Evolutionary conservation across 1,140 invertebrate species (phyloP).

Genomic region (Drosophila kikkawai): DNA sequence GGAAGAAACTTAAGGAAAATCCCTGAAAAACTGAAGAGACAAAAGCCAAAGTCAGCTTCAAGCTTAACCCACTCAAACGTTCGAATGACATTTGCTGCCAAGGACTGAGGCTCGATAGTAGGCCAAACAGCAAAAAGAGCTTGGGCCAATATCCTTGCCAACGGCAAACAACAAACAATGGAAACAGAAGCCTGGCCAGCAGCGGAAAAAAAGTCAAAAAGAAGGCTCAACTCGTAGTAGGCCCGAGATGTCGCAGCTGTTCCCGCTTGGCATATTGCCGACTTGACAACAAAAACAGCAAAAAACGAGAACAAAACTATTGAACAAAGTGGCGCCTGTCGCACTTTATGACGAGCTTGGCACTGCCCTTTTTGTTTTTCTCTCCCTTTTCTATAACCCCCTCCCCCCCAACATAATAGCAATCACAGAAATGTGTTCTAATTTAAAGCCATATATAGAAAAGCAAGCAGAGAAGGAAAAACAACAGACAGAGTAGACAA

Average conservation of each 20-base stretch:
- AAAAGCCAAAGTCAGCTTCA: conserved; percentile 48
- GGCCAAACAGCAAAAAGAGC: conserved; percentile 67
- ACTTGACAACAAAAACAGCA: conserved; percentile 66
- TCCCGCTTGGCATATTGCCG: conserved; percentile 71
- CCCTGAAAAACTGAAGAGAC: conserved; percentile 24
- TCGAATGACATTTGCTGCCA: conserved; percentile 62
- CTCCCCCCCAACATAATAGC: conserved; percentile 44
- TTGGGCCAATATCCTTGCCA: conserved; percentile 55
- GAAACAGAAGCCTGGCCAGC: conserved; percentile 27
- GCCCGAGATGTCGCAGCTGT: conserved; percentile 60
- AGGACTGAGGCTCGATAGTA: conserved; percentile 45
- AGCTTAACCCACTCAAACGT: conserved; percentile 63
- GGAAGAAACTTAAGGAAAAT: conserved; percentile 21
- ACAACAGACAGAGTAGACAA: conserved; percentile 38
- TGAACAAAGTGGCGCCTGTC: conserved; percentile 76
- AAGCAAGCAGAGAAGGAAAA: conserved; percentile 27
- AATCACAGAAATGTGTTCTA: conserved; percentile 81
- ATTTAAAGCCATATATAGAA: conserved; percentile 73
- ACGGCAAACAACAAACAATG: conserved; percentile 47
- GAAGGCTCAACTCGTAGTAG: conserved; percentile 39
- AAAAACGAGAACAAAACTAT: conserved; percentile 63
- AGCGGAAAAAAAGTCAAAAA: conserved; percentile 9
- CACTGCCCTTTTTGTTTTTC: conserved; percentile 16
- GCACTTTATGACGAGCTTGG: conserved; percentile 66
- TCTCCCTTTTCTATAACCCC: not conserved